Percentiles rank a stretch among this genome's conserved stretches.
phyloP scores from a whole-genome alignment of 2,113 vertebrate genomes.

The Felis chaus region DNA sequence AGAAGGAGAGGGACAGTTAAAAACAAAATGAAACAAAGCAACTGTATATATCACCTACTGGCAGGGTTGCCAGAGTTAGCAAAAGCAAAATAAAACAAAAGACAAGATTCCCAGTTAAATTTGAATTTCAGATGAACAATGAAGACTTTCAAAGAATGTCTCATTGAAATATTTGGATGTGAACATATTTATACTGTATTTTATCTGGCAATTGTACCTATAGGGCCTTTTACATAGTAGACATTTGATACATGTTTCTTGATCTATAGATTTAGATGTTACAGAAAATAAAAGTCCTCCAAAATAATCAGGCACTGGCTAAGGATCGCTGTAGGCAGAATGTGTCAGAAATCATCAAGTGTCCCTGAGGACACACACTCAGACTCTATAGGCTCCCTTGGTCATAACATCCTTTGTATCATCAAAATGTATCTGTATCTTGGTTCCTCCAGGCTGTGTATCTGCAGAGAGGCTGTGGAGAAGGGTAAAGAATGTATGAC shows the following conservation, averaged over 20 bases:
- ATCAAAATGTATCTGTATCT: neutral
- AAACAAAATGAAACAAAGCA: conserved; percentile 3
- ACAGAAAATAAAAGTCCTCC: neutral
- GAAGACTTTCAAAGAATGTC: neutral
- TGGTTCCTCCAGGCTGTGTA: neutral
- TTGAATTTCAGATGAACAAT: conserved; percentile 7
- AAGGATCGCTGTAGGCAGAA: neutral
- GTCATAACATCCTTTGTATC: neutral
- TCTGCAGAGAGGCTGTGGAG: neutral
- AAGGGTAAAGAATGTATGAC: neutral
- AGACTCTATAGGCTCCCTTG: neutral
- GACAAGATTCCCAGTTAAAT: neutral
- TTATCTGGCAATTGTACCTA: neutral
- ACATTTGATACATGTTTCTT: neutral
- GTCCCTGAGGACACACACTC: neutral
- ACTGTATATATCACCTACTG: neutral
- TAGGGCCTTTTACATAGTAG: neutral
- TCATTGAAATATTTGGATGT: neutral
- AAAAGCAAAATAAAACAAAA: neutral
- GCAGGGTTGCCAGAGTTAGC: neutral
- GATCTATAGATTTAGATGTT: neutral
- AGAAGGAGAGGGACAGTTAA: neutral
- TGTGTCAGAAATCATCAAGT: neutral
- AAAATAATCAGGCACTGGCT: neutral
- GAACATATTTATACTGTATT: neutral